Conservation (phyloP, 92 coral and sea anemone genomes). For the Palythoa grandis region DNA sequence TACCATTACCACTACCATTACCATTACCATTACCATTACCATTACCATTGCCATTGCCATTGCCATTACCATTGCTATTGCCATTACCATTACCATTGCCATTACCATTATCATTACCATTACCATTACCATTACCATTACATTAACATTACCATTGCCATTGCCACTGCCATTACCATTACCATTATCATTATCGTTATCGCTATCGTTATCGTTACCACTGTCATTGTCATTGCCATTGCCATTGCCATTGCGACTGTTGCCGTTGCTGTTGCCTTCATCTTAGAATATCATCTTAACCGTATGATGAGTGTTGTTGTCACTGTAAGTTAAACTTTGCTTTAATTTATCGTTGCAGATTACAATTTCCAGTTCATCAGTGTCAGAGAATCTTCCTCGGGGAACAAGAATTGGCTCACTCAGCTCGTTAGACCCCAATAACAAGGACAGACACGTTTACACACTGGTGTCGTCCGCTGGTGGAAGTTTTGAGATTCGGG, state of each 20-base stretch:
- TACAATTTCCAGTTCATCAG: slow-evolving; percentile 72
- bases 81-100: too few species aligned
- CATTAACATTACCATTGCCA: too few species aligned
- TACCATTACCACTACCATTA: background rate
- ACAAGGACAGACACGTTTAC: slow-evolving; percentile 82
- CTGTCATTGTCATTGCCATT: background rate
- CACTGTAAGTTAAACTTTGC: background rate
- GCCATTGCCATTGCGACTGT: background rate
- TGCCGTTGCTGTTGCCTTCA: background rate
- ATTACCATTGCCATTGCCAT: too few species aligned
- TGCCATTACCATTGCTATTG: too few species aligned
- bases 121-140: background rate
- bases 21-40: background rate
- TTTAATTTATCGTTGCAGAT: slow-evolving; percentile 58
- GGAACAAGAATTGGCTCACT: slow-evolving; percentile 76
- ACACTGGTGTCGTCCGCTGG: slow-evolving; percentile 69
- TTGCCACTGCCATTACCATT: background rate
- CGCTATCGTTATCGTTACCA: background rate
- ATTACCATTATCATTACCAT: too few species aligned
- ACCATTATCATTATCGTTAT: too few species aligned
- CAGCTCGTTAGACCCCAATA: slow-evolving; percentile 84
- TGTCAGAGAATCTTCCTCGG: slow-evolving; percentile 85
- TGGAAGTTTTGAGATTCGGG: slow-evolving; percentile 82
- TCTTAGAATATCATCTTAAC: background rate
- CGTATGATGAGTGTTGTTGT: background rate